A percentile compares a stretch with the other conserved stretches of the same genome.
Evolutionary conservation across 92 coral and sea anemone species (phyloP).

Genomic region (Heliopora coerulea): DNA sequence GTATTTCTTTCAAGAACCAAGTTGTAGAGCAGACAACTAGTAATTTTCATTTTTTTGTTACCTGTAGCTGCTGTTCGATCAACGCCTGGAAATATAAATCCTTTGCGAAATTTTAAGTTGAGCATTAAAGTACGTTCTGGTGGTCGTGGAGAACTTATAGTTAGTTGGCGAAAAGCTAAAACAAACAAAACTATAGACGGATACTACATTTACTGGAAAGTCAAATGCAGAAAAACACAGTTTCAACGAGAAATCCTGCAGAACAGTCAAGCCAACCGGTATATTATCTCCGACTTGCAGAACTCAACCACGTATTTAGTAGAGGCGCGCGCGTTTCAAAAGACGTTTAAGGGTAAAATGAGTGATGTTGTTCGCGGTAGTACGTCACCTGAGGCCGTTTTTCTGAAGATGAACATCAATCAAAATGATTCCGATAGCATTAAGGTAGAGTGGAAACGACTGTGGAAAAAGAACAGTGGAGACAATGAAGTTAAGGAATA

Average conservation of each 20-base stretch:
- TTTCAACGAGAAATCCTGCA: conserved; percentile 34
- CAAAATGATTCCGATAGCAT: conserved; percentile 35
- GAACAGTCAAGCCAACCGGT: conserved; percentile 23
- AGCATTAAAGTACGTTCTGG: conserved; percentile 13
- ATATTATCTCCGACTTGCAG: conserved; percentile 55
- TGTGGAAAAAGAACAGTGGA: conserved; percentile 41
- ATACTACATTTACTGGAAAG: conserved; percentile 69
- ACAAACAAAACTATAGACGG: conserved; percentile 25
- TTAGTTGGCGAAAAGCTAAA: conserved; percentile 5
- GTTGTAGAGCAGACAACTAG: no score
- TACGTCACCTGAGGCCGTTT: conserved; percentile 53
- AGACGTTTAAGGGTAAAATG: conserved; percentile 45
- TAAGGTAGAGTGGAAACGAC: conserved; percentile 21
- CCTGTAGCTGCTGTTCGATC: background rate
- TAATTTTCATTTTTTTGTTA: no score
- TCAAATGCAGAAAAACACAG: conserved; percentile 36
- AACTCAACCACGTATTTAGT: conserved; percentile 73
- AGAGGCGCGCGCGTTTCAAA: conserved; percentile 55
- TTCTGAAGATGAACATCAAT: conserved; percentile 23
- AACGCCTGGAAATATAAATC: background rate
- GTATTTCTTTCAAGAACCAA: no score
- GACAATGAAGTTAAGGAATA: conserved; percentile 8
- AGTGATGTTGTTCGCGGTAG: conserved; percentile 47
- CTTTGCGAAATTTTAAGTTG: background rate
- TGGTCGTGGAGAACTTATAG: conserved; percentile 33